Conservation (phyloP, 2,113 vertebrate species). For the Catharus minimus region DNA sequence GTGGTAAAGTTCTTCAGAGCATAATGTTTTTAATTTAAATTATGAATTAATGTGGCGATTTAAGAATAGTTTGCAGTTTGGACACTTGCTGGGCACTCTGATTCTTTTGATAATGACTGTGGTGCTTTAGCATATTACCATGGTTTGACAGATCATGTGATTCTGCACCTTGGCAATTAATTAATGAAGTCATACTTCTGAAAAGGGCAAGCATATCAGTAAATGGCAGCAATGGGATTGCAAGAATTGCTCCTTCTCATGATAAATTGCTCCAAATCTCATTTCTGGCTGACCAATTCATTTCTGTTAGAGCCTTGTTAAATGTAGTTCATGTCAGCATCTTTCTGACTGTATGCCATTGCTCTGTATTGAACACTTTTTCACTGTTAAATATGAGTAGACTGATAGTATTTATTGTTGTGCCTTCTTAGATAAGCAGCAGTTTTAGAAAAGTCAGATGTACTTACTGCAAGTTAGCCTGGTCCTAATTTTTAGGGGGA, state of each 20-base stretch:
- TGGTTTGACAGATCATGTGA: not conserved
- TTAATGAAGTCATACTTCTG: slow-evolving; percentile 21
- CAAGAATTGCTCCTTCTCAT: slow-evolving; percentile 3
- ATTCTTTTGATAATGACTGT: not conserved
- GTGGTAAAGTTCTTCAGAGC: not conserved
- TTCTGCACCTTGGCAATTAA: slow-evolving; percentile 14
- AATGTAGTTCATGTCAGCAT: slow-evolving; percentile 4
- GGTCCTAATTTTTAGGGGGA: not conserved
- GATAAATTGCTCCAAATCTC: slow-evolving; percentile 28
- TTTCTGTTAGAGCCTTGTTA: slow-evolving; percentile 35
- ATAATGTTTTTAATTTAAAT: not conserved
- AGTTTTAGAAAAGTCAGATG: not conserved
- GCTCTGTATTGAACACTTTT: not conserved
- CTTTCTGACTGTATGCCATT: not conserved
- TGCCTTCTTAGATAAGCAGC: not conserved
- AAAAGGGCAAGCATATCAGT: slow-evolving; percentile 29
- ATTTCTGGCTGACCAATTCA: slow-evolving; percentile 26
- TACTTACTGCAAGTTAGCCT: not conserved
- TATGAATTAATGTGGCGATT: not conserved
- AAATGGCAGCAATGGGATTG: slow-evolving; percentile 5
- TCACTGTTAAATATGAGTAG: not conserved
- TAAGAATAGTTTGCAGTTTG: not conserved
- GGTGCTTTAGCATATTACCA: not conserved
- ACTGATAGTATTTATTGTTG: not conserved
- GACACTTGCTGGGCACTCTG: not conserved